phyloP scores from a whole-genome alignment of 2,888 invertebrate species.

The Agriopis leucophaearia region DNA sequence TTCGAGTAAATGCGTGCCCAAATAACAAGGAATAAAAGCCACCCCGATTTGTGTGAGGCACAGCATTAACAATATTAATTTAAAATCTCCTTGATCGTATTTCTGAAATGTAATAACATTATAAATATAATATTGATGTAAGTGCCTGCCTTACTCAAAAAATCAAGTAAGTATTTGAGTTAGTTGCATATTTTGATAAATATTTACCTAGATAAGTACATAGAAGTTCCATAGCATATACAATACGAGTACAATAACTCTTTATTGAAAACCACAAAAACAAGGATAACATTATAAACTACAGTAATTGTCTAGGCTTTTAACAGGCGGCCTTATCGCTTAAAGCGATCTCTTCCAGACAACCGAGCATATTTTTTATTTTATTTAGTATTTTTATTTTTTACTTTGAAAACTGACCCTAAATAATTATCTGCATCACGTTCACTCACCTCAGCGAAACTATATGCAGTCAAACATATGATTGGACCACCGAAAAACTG shows the following conservation, averaged over 20 bases:
- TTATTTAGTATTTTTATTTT: too few species aligned
- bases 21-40: constrained; percentile 29
- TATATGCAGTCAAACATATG: constrained; percentile 2
- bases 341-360: too few species aligned
- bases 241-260: too few species aligned
- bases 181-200: not conserved
- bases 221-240: not conserved
- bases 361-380: too few species aligned
- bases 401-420: too few species aligned
- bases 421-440: not conserved
- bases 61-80: constrained; percentile 29
- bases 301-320: too few species aligned
- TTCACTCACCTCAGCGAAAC: constrained; percentile 1
- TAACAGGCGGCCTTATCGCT: too few species aligned
- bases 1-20: constrained; percentile 34
- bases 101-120: constrained; percentile 26
- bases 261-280: too few species aligned
- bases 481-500: not conserved
- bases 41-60: constrained; percentile 15
- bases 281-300: too few species aligned
- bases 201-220: not conserved
- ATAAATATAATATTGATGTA: not conserved
- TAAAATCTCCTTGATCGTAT: constrained; percentile 34
- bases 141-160: not conserved
- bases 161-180: too few species aligned